Evolutionary conservation across 53 echinoderm and acorn worm species (phyloP).

Genomic region (Pentamera pediparva): DNA sequence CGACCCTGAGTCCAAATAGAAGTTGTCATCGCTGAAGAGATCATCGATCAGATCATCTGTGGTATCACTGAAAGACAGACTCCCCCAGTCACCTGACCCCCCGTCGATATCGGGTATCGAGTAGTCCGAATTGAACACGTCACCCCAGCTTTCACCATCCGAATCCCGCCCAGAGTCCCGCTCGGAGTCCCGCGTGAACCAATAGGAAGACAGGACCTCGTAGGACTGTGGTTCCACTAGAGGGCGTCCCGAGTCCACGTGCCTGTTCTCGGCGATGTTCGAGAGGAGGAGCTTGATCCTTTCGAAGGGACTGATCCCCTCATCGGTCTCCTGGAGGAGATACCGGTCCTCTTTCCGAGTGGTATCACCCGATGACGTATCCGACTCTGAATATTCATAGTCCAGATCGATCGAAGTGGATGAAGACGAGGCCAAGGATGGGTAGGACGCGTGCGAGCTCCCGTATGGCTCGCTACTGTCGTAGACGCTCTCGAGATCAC

Average conservation of each 20-base stretch:
- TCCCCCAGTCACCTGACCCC: not conserved
- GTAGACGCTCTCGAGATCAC: slow-evolving; percentile 13
- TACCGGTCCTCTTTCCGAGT: not conserved
- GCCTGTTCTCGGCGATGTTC: no score
- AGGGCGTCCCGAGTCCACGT: no score
- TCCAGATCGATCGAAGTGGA: not conserved
- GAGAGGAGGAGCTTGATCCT: no score
- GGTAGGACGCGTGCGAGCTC: not conserved
- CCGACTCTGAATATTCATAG: not conserved
- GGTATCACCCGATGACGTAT: not conserved
- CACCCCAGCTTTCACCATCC: not conserved
- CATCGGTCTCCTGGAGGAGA: not conserved
- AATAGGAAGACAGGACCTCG: not conserved
- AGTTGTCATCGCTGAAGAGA: not conserved
- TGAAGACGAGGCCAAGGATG: not conserved
- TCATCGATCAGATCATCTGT: not conserved
- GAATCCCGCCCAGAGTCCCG: not conserved
- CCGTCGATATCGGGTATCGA: not conserved
- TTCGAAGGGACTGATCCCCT: no score
- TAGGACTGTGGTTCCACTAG: not conserved
- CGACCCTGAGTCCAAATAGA: not conserved
- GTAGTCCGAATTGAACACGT: not conserved
- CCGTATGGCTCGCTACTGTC: slow-evolving; percentile 6
- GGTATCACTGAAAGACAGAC: not conserved
- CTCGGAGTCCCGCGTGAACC: not conserved